Conservation (phyloP, 2,797 vertebrate species). For the Momotus momota region DNA sequence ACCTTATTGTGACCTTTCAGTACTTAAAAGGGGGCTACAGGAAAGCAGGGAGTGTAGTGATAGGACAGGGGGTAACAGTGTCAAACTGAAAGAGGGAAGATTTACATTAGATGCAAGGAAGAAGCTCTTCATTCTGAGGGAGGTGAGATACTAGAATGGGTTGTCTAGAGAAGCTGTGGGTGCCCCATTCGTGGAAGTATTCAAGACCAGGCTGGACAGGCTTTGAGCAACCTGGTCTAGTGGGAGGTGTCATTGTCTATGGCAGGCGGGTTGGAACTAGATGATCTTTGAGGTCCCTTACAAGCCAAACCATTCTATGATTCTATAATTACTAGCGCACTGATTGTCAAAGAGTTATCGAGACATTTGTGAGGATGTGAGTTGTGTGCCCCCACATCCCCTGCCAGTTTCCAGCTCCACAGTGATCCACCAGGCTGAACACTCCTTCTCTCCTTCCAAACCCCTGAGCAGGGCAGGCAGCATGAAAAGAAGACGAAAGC, state of each 20-base stretch:
- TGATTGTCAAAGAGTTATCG: background rate
- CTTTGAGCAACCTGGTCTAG: background rate
- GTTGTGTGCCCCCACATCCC: fast-evolving
- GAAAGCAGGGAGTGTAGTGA: background rate
- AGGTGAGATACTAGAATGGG: background rate
- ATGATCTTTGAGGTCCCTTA: background rate
- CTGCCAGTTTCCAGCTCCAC: background rate
- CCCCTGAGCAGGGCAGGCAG: background rate
- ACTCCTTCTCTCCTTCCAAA: background rate
- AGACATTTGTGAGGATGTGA: background rate
- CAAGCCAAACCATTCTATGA: background rate
- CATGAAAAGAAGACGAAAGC: background rate
- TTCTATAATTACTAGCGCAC: background rate
- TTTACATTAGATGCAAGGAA: background rate
- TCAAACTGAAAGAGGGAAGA: background rate
- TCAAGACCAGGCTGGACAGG: background rate
- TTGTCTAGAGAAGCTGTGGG: background rate
- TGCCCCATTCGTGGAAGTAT: background rate
- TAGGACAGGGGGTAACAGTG: background rate
- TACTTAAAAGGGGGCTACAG: background rate
- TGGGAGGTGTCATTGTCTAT: background rate
- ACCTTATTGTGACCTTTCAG: background rate
- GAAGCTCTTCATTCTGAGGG: background rate
- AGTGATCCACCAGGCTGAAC: background rate
- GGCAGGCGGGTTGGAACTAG: background rate